Percentiles rank a stretch among this genome's conserved stretches.
Evolutionary conservation across 1,140 invertebrate genomes (phyloP).

Genomic region (Pomacea maculata): DNA sequence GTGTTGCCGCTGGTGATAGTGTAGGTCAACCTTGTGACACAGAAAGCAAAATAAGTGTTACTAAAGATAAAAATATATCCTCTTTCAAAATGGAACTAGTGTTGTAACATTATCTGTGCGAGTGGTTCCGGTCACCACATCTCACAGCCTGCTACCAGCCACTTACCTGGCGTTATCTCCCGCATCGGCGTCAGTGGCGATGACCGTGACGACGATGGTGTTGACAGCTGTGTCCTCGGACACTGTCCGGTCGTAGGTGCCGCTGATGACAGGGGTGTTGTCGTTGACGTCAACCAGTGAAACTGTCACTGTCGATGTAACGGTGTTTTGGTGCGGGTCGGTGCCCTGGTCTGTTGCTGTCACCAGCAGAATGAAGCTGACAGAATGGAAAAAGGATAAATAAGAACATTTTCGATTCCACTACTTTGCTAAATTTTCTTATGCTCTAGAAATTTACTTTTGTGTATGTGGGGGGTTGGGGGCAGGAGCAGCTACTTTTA

Average conservation of each 20-base stretch:
- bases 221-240: conserved; percentile 41
- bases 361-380: conserved; percentile 81
- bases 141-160: not conserved
- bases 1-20: conserved; percentile 41
- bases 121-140: not conserved
- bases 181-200: conserved; percentile 45
- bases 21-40: conserved; percentile 31
- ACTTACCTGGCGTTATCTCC: conserved; percentile 34
- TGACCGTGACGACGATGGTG: conserved; percentile 39
- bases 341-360: conserved; percentile 78
- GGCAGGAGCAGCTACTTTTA: too few species aligned
- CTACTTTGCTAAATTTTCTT: too few species aligned
- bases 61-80: not conserved
- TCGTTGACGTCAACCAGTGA: conserved; percentile 39
- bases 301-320: conserved; percentile 43
- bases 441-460: too few species aligned
- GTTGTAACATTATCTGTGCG: not conserved
- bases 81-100: not conserved
- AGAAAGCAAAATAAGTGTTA: not conserved
- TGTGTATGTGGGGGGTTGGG: too few species aligned
- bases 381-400: conserved; percentile 55
- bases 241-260: conserved; percentile 35
- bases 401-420: not conserved
- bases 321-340: conserved; percentile 67
- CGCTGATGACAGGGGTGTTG: conserved; percentile 37